Base-by-base conservation (phyloP, 2,888 invertebrate species). In the Odiellus spinosus region DNA sequence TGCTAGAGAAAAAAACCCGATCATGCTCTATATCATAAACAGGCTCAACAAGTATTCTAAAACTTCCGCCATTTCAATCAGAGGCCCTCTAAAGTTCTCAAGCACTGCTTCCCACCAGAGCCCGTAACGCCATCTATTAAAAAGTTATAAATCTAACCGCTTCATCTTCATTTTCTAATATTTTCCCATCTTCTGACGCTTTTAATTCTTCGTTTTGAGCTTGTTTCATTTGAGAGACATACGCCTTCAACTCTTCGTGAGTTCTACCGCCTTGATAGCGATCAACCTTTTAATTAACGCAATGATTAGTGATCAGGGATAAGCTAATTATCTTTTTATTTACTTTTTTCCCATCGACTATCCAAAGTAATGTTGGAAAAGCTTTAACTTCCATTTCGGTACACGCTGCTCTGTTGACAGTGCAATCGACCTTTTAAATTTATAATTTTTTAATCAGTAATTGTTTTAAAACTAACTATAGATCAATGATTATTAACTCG, bases 321-420 rank as follows among this genome's bases (percentile, higher is more conserved):
- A n/a, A n/a, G n/a, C n/a, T n/a, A n/a, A 26, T 18, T n/a, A n/a
- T n/a, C n/a, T n/a, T n/a, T n/a, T n/a, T n/a, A n/a, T 36, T 21
- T 52, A 63, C 63, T 58, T 81, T 81, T 65, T 82, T 77, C 14
- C 90, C 90, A 67, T 86, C 78, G 61, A 80, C 78, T 56, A 90
- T 80, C 85, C 86, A 56, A n/a, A 56, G 40, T 5, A 91, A 66
- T 2, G 84, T 82, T 0, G 91, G 91, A 63, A 85, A 90, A 35
- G 86, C 85, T 62, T 81, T 80, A 33, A 91, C 77, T 54, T 82
- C 82, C 61, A 80, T 82, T 56, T 77, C 76, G 50, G 75, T 74
- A 64, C 91, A 91, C 2, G 82, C 73, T 34, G 75, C 70, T 46
- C 78, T 75, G 62, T 78, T 74, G 53, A 77, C 74, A 19, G 85